phyloP scores from a whole-genome alignment of 2,888 invertebrate species.

The Ceramica pisi region DNA sequence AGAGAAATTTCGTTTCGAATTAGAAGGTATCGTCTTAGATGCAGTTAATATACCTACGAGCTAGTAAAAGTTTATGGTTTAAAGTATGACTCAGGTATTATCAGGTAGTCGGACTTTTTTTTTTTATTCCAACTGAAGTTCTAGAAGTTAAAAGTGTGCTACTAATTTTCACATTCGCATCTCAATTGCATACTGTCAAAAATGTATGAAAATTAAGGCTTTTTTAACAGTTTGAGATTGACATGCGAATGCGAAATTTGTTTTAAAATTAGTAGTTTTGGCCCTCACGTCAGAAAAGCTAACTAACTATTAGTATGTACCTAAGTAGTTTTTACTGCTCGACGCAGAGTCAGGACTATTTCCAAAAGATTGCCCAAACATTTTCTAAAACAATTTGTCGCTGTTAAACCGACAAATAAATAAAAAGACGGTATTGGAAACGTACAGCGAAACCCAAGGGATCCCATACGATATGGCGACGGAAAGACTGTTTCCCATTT shows the following conservation, averaged over 20 bases:
- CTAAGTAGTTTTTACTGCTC: too few relatives aligned
- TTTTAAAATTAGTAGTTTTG: too few relatives aligned
- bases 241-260: too few relatives aligned
- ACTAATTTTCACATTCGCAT: too few relatives aligned
- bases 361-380: slow-evolving; percentile 36
- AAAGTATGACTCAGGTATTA: neutral
- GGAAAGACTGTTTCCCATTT: slow-evolving; percentile 64
- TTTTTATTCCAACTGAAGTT: too few relatives aligned
- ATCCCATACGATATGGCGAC: slow-evolving; percentile 50
- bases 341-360: neutral
- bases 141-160: too few relatives aligned
- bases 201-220: too few relatives aligned
- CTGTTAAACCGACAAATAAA: slow-evolving; percentile 53
- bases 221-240: too few relatives aligned
- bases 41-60: neutral
- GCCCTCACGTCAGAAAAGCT: too few relatives aligned
- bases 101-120: too few relatives aligned
- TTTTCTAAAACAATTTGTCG: slow-evolving; percentile 51
- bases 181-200: too few relatives aligned
- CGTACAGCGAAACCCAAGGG: slow-evolving; percentile 52
- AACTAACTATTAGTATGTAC: too few relatives aligned
- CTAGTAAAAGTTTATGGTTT: neutral
- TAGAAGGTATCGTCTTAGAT: neutral
- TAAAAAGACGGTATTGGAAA: slow-evolving; percentile 56
- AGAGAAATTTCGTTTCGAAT: neutral